These are phyloP conservation scores for Drosophila tropicalis DNA, from an alignment of 1,140 invertebrate genomes.

Conservation along the genomic window DNA sequence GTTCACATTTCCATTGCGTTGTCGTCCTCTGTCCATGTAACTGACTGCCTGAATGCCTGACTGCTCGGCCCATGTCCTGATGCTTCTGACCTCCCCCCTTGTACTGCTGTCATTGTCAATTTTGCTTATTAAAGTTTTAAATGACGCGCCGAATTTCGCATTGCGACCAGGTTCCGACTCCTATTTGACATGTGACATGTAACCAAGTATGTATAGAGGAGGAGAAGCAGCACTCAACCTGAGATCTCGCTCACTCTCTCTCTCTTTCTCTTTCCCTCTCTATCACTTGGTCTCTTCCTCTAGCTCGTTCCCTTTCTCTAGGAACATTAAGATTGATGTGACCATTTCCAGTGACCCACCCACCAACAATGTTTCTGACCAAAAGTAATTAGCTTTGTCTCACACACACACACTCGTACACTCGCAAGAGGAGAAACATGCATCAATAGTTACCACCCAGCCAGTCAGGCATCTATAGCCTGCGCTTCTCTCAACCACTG, in stretches of 20 bases:
- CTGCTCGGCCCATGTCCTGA: constrained; percentile 13
- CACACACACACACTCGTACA: background rate
- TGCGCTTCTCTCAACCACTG: constrained; percentile 4
- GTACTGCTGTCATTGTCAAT: constrained; percentile 67
- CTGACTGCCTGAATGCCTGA: constrained; percentile 3
- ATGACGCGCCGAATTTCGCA: constrained; percentile 78
- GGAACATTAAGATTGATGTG: constrained; percentile 75
- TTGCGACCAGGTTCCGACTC: constrained; percentile 45
- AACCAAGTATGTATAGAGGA: constrained; percentile 1
- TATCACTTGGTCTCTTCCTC: no score
- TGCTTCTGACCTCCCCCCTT: constrained; percentile 11
- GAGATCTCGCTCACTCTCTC: constrained; percentile 42
- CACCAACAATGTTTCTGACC: constrained; percentile 44
- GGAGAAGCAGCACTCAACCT: constrained; percentile 40
- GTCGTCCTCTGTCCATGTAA: constrained; percentile 18
- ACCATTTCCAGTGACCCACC: constrained; percentile 46
- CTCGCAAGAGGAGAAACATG: constrained; percentile 23
- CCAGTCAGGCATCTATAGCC: background rate
- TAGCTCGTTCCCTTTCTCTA: no score
- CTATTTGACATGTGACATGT: constrained; percentile 62
- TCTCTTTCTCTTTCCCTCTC: no score
- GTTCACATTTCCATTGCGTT: constrained; percentile 40
- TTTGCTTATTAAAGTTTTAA: constrained; percentile 80
- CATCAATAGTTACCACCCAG: constrained; percentile 65
- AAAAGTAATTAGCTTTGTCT: constrained; percentile 71